Evolutionary conservation across 2,113 vertebrate genomes (phyloP).

Genomic region (Anoura caudifer): DNA sequence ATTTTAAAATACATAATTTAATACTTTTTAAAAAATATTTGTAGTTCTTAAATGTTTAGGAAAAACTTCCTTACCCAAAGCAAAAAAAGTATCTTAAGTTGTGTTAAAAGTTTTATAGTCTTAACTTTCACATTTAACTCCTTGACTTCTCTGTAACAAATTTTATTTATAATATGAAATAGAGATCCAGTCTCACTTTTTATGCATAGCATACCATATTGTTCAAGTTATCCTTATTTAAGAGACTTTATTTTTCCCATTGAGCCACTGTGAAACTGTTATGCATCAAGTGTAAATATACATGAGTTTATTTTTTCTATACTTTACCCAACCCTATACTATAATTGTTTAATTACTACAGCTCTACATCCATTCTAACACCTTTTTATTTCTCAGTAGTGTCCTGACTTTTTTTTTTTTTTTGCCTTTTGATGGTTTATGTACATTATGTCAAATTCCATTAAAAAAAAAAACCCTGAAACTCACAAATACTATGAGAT

Average conservation of each 20-base stretch:
- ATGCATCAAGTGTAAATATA: not conserved
- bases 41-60: not conserved
- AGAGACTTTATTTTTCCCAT: not conserved
- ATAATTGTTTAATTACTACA: not conserved
- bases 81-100: not conserved
- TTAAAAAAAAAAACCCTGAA: not conserved
- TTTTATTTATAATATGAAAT: not conserved
- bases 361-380: not conserved
- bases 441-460: not conserved
- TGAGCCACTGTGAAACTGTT: not conserved
- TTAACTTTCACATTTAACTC: not conserved
- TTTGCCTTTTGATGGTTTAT: not conserved
- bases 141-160: not conserved
- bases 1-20: not conserved
- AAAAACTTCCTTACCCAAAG: not conserved
- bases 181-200: not conserved
- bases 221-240: not conserved
- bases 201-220: not conserved
- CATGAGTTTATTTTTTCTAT: not conserved
- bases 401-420: not conserved
- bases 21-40: not conserved
- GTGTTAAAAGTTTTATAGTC: not conserved
- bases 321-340: not conserved
- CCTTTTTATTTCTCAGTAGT: not conserved
- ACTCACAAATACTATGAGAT: not conserved